Percentiles rank a stretch among this genome's conserved stretches.
phyloP scores from a whole-genome alignment of 2,888 invertebrate genomes.

The Aproaerema taeniolella region DNA sequence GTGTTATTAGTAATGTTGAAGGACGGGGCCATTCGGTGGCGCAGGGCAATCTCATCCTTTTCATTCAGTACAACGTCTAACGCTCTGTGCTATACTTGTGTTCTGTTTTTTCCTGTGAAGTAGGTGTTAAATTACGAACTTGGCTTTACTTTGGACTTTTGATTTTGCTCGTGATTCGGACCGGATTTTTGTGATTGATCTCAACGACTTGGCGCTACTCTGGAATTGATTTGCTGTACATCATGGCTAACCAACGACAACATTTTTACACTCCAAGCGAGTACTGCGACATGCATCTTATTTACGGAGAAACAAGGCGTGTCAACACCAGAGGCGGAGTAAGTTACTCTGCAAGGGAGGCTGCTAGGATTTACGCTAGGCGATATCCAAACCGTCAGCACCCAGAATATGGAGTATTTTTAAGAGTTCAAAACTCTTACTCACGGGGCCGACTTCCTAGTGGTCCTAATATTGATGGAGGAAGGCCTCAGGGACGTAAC shows the following conservation, averaged over 20 bases:
- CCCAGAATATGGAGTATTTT: conserved; percentile 7
- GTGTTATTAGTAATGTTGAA: too few species aligned
- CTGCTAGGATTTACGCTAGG: conserved; percentile 9
- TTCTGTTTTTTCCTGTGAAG: background rate
- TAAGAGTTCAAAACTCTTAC: conserved; percentile 10
- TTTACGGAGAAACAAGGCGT: conserved; percentile 12
- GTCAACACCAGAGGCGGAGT: conserved; percentile 4
- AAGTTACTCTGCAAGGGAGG: conserved; percentile 5
- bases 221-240: background rate
- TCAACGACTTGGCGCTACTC: background rate
- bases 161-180: background rate
- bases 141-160: background rate
- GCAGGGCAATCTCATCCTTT: too few species aligned
- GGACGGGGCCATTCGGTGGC: too few species aligned
- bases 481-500: conserved; percentile 18
- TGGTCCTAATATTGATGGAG: conserved; percentile 13
- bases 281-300: conserved; percentile 11
- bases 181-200: background rate
- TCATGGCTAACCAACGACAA: background rate
- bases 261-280: conserved; percentile 3
- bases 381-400: conserved; percentile 9
- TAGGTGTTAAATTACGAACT: background rate
- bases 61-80: background rate
- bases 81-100: background rate
- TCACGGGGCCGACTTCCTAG: conserved; percentile 15